Percentiles rank a stretch among this genome's conserved stretches.
Conservation (phyloP, 2,113 vertebrate genomes). For the Dasypus novemcinctus region DNA sequence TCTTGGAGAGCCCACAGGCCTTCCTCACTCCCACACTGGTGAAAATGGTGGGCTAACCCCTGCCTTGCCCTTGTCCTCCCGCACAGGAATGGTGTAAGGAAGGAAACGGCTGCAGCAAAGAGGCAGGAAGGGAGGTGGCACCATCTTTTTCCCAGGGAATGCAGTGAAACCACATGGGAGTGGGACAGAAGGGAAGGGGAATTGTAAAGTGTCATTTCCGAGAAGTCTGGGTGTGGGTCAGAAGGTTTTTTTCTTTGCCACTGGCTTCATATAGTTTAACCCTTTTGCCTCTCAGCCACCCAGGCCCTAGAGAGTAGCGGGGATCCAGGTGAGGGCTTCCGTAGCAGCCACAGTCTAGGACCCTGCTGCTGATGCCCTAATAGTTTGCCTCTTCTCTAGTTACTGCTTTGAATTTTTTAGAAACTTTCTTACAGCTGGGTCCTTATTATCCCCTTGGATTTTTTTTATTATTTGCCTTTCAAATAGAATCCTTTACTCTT, state of each 20-base stretch:
- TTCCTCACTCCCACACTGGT: background rate
- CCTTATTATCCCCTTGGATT: background rate
- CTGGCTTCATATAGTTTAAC: background rate
- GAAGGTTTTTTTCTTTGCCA: slow-evolving; percentile 9
- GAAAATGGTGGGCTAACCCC: background rate
- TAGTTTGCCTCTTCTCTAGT: background rate
- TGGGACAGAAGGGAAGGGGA: slow-evolving; percentile 10
- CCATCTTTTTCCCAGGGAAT: slow-evolving; percentile 42
- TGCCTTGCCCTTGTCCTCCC: background rate
- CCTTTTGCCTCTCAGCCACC: background rate
- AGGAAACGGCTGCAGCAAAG: slow-evolving; percentile 38
- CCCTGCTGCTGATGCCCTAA: background rate
- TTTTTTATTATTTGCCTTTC: slow-evolving; percentile 27
- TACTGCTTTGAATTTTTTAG: background rate
- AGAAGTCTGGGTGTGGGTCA: background rate
- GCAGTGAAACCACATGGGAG: background rate
- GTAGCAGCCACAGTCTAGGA: background rate
- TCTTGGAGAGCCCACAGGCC: background rate
- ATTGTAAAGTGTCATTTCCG: slow-evolving; percentile 32
- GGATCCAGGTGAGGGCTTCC: background rate
- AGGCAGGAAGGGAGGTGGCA: slow-evolving; percentile 16
- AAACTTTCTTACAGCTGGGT: slow-evolving; percentile 1
- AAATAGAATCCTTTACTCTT: background rate
- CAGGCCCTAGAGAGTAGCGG: background rate
- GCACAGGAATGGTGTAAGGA: slow-evolving; percentile 1